Conservation (phyloP, 2,797 vertebrate species). For the Caiman crocodilus region DNA sequence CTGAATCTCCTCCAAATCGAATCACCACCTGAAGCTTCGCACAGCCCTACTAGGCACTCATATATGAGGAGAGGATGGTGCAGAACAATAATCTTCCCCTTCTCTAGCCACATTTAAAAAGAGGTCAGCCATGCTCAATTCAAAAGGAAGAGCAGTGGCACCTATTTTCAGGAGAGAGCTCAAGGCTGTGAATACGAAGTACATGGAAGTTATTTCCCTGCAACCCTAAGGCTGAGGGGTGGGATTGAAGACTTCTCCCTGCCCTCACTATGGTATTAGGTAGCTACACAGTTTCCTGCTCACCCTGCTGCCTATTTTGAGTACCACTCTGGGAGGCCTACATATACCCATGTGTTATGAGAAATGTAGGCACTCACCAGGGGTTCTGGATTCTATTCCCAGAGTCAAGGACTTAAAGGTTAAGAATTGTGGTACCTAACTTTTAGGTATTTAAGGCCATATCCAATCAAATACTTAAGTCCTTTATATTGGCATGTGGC, state of each 20-base stretch:
- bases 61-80: accelerated
- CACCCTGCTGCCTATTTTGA: conserved; percentile 13
- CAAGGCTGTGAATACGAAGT: not conserved
- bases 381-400: conserved; percentile 44
- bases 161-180: not conserved
- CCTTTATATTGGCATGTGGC: no score
- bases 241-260: conserved; percentile 39
- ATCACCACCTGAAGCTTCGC: no score
- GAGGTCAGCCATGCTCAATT: not conserved
- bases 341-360: no score
- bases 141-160: not conserved
- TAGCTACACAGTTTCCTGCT: not conserved
- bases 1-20: no score
- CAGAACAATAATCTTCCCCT: accelerated
- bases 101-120: not conserved
- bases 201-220: not conserved
- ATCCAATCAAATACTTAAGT: no score
- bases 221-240: not conserved
- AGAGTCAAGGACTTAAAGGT: conserved; percentile 32
- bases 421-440: not conserved
- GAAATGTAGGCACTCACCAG: conserved; percentile 16
- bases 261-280: not conserved
- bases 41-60: no score
- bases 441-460: not conserved
- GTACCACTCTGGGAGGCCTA: no score